These are phyloP conservation scores for Cardinalis cardinalis DNA, from an alignment of 2,113 vertebrate species.

Conservation along the genomic window DNA sequence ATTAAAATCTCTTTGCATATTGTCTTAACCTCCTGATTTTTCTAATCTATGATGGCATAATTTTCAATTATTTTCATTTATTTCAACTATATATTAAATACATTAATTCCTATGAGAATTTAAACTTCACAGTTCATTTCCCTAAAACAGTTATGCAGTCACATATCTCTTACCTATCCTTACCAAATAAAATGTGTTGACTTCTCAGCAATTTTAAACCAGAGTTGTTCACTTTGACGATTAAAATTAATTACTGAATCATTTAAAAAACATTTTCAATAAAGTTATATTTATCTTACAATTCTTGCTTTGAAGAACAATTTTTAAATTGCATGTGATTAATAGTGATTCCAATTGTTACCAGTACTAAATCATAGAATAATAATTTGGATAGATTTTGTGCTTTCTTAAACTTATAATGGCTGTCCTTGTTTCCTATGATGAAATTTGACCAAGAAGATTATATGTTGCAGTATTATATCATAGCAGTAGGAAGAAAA, in stretches of 20 bases:
- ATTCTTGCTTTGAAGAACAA: neutral
- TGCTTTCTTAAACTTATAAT: neutral
- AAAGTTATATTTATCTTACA: neutral
- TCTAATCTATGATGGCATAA: neutral
- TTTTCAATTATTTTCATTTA: neutral
- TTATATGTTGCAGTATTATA: accelerated
- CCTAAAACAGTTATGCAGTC: neutral
- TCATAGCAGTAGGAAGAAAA: neutral
- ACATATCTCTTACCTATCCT: neutral
- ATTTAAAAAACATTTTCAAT: neutral
- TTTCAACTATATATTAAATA: neutral
- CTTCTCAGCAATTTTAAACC: neutral
- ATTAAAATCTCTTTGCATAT: neutral
- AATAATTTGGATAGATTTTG: neutral
- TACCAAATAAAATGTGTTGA: neutral
- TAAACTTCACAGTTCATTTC: neutral
- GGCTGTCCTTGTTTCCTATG: neutral
- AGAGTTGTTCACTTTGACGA: neutral
- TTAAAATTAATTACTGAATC: neutral
- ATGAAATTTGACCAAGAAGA: neutral
- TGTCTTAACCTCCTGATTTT: neutral
- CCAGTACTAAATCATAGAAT: neutral
- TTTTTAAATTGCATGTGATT: neutral
- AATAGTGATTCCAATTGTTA: neutral
- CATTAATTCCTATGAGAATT: neutral